phyloP scores from a whole-genome alignment of 2,797 vertebrate species.

The Pseudochaenichthys georgianus region DNA sequence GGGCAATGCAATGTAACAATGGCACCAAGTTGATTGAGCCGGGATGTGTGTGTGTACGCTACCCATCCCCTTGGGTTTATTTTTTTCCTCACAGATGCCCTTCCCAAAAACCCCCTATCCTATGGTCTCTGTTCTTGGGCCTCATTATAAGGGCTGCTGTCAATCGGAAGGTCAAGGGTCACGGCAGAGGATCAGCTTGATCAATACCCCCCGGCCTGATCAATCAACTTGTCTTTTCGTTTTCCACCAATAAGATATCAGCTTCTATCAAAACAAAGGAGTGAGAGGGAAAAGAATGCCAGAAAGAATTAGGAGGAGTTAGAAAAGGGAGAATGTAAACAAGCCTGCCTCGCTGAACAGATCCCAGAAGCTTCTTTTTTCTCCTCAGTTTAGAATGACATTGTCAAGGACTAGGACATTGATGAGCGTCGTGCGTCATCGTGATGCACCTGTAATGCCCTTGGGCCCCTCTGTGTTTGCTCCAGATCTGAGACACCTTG shows the following conservation, averaged over 20 bases:
- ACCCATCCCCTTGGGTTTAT: slow-evolving; percentile 73
- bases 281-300: slow-evolving; percentile 58
- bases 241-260: slow-evolving; percentile 65
- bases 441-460: slow-evolving; percentile 77
- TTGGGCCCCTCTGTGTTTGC: slow-evolving; percentile 63
- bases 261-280: slow-evolving; percentile 73
- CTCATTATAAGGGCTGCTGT: slow-evolving; percentile 78
- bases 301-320: slow-evolving; percentile 71
- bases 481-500: slow-evolving; percentile 66
- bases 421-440: slow-evolving; percentile 72
- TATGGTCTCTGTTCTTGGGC: slow-evolving; percentile 65
- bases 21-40: slow-evolving; percentile 79
- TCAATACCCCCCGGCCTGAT: slow-evolving; percentile 80
- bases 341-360: slow-evolving; percentile 55
- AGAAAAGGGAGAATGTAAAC: slow-evolving; percentile 66
- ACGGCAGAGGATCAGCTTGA: slow-evolving; percentile 76
- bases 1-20: slow-evolving; percentile 81
- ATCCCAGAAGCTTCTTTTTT: slow-evolving; percentile 57
- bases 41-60: slow-evolving; percentile 39
- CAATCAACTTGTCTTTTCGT: slow-evolving; percentile 76
- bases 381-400: slow-evolving; percentile 67
- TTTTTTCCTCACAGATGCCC: slow-evolving; percentile 67
- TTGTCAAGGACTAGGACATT: slow-evolving; percentile 74
- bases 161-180: slow-evolving; percentile 79
- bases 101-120: slow-evolving; percentile 61